Percentiles rank a stretch among this genome's conserved stretches.
phyloP scores from a whole-genome alignment of 2,113 vertebrate species.

The Proteles cristata region DNA sequence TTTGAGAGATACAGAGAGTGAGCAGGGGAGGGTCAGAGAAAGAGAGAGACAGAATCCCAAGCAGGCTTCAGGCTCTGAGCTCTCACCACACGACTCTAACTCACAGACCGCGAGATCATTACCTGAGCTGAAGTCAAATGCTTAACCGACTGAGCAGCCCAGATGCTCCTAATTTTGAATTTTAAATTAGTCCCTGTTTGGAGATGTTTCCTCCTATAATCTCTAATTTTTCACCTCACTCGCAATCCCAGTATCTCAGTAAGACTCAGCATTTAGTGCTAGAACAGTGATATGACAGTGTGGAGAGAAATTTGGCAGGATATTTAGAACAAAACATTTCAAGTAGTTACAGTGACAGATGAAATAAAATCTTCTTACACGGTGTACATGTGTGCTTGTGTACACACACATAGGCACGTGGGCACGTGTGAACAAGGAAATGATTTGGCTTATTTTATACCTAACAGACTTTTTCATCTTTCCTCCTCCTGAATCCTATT shows the following conservation, averaged over 20 bases:
- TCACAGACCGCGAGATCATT: no score
- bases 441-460: neutral
- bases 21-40: no score
- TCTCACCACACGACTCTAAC: no score
- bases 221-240: neutral
- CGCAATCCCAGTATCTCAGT: neutral
- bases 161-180: neutral
- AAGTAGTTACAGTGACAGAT: neutral
- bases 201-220: neutral
- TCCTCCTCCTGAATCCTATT: conserved; percentile 17
- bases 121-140: no score
- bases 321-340: neutral
- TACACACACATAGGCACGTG: neutral
- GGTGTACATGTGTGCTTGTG: neutral
- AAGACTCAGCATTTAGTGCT: neutral
- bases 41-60: no score
- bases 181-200: neutral
- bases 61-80: no score
- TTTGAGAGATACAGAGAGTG: no score
- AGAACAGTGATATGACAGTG: neutral
- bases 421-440: neutral
- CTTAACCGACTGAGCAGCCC: no score
- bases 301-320: neutral
- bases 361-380: neutral
- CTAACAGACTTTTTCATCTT: neutral